Evolutionary conservation across 2,888 invertebrate genomes (phyloP), one percentile per base, ranked within the genome.

Genomic region (Meloe dianella): DNA sequence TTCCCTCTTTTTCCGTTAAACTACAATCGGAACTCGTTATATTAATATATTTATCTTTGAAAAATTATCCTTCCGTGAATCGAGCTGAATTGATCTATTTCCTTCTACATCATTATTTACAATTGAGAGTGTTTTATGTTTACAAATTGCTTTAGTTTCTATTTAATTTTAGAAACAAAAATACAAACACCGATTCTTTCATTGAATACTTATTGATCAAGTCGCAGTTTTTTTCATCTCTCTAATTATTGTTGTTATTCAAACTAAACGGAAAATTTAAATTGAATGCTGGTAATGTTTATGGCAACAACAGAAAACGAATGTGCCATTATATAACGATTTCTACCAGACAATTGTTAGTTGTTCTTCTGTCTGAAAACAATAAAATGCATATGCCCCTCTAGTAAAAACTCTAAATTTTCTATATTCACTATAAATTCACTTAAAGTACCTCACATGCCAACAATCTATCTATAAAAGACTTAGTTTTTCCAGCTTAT

Each of bases 11-110:
- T n/a, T 66, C 68, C 63, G 70, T 72, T 60, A 66, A 69, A 65
- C 73, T 73, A 74, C 74, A 73, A 73, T 71, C 74, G 75, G 76
- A 76, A 73, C 72, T 78, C 76, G 75, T 77, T 77, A 75, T 76
- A 77, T 76, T 77, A 77, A 79, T 78, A 77, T 78, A 77, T 78
- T 77, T 79, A 75, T 77, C 76, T 78, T 73, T 69, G 60, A 67
- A 68, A n/a, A 59, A 64, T 64, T 57, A 72, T 73, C 32, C 57
- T 54, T 47, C 35, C 14, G n/a, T 47, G 47, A 30, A 58, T 38
- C 9, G 29, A 64, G 3, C 22, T n/a, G 27, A 63, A 41, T 63
- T 32, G 17, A 62, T 22, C 8, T 56, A 63, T 63, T 38, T 38
- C 29, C 10, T 17, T 24, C 32, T 27, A 56, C 6, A 32, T 60